These are phyloP conservation scores for Acanthiza pusilla DNA, from an alignment of 2,797 vertebrate genomes.

Conservation along the genomic window DNA sequence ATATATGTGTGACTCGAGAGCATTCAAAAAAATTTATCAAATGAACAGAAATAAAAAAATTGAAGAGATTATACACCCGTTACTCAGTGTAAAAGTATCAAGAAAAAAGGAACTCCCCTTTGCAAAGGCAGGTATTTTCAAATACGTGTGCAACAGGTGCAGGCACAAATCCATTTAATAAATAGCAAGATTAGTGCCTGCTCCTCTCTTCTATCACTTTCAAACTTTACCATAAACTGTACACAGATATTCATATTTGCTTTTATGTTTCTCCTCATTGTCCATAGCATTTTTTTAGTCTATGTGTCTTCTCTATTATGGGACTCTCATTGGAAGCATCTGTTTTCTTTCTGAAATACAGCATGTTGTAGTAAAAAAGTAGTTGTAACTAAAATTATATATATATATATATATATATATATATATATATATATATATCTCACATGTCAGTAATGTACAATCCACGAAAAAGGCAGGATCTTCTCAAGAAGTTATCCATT, in stretches of 20 bases:
- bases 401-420: too few relatives aligned
- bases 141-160: constrained; percentile 53
- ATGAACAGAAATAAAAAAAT: constrained; percentile 55
- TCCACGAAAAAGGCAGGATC: neutral
- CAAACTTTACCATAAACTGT: constrained; percentile 49
- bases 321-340: neutral
- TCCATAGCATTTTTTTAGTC: neutral
- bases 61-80: constrained; percentile 45
- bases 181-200: constrained; percentile 63
- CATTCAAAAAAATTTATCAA: constrained; percentile 60
- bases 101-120: constrained; percentile 43
- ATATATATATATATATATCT: too few relatives aligned
- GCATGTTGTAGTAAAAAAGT: neutral
- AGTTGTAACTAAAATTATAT: neutral
- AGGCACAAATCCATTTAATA: constrained; percentile 68
- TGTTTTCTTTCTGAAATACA: neutral
- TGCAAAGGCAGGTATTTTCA: constrained; percentile 62
- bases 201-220: constrained; percentile 54
- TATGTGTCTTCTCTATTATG: neutral
- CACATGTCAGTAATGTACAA: neutral
- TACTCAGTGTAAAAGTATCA: constrained; percentile 48
- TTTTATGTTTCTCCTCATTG: constrained; percentile 12
- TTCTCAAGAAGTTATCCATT: neutral
- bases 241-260: constrained; percentile 30
- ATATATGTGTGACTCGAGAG: constrained; percentile 16